Evolutionary conservation across 2,888 invertebrate genomes (phyloP).

Genomic region (Halictus quadricinctus): DNA sequence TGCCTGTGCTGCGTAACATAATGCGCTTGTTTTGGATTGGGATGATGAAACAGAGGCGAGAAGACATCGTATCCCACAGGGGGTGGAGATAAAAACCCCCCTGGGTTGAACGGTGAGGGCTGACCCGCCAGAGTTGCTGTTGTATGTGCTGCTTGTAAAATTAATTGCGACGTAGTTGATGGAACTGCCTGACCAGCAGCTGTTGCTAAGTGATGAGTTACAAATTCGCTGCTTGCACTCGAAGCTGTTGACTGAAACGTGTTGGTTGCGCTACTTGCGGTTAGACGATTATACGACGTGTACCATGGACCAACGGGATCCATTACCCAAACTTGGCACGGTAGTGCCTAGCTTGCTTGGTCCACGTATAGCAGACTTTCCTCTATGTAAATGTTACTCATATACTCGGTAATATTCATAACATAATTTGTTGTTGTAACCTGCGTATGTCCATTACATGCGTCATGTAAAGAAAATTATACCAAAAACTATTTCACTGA

Average conservation of each 20-base stretch:
- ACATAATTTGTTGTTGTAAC: conserved; percentile 67
- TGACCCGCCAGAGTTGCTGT: conserved; percentile 86
- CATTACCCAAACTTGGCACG: conserved; percentile 84
- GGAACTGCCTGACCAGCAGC: conserved; percentile 83
- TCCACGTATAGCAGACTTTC: conserved; percentile 69
- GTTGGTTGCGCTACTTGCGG: conserved; percentile 87
- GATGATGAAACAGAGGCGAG: conserved; percentile 91
- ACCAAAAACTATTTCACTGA: conserved; percentile 45
- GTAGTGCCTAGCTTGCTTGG: conserved; percentile 71
- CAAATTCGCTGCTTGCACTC: conserved; percentile 87
- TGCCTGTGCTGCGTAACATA: conserved; percentile 90
- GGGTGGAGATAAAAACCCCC: conserved; percentile 89
- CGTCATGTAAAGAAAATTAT: conserved; percentile 33
- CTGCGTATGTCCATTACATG: conserved; percentile 39
- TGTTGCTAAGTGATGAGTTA: conserved; percentile 81
- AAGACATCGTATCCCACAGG: conserved; percentile 93
- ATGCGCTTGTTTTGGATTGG: conserved; percentile 88
- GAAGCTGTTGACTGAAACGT: conserved; percentile 86
- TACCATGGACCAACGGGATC: conserved; percentile 96
- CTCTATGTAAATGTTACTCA: conserved; percentile 56
- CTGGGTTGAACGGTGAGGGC: conserved; percentile 88
- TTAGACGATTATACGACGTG: conserved; percentile 92
- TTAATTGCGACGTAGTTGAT: conserved; percentile 87
- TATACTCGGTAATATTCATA: conserved; percentile 67
- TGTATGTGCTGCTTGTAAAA: conserved; percentile 87